Base-by-base conservation (phyloP, 1,140 invertebrate genomes). In the Drosophila santomea region DNA sequence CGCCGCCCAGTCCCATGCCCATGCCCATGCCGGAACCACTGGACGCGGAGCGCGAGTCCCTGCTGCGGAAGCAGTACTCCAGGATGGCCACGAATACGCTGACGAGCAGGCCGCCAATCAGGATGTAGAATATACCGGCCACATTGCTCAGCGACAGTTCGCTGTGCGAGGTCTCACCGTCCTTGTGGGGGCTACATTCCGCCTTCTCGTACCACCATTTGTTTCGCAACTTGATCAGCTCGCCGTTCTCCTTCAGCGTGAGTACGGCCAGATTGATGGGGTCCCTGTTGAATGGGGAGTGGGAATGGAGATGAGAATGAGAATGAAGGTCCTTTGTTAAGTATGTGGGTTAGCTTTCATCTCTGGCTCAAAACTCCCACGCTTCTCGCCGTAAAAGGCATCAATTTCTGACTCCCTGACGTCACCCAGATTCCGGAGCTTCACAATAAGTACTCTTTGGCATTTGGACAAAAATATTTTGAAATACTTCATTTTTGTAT, bases 111-210 rank as follows among this genome's bases (percentile, higher is more conserved):
- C 97, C 99, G 35, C 96, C 97, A 88, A 99, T 98, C 15, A 99
- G 94, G 90, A 99, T 99, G 94, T 99, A 99, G 93, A 99, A 99
- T 91, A 99, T 98, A 12, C 99, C 99, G 14, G 98, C 98, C 3
- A 99, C 98, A 94, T 99, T 99, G 91, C 97, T 98, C 38, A 99
- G 93, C 41, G 98, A 98, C 75, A 99, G 94, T 78, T 98, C 97
- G 92, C 97, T 98, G 76, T 97, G 95, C 17, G 95, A 95, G 4
- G 96, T 8, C 17, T 45, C 94, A 80, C 95, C 96, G 84, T 96
- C 95, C 41, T 94, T 93, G 82, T 95, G 94, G 50, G 83, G 76
- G 69, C 94, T 94, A 92, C 97, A 98, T 92, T 98, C 96, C 14
- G 95, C 95, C 74, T 96, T 93, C 76, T 98, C 97, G 92, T 96